Base-by-base conservation (phyloP, 1,140 invertebrate species). In the Geopemphigus sp. region DNA sequence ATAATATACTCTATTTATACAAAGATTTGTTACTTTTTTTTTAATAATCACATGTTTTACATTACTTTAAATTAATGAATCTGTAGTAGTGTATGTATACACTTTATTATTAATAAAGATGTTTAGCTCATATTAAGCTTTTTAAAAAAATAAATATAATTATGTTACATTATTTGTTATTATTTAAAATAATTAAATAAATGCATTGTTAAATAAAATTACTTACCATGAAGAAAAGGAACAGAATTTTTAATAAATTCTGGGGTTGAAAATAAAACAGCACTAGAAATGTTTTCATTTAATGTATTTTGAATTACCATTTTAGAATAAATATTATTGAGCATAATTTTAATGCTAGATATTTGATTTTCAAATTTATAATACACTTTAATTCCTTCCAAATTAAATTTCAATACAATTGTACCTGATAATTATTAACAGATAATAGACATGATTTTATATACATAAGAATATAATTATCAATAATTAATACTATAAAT, bases 211-310 rank as follows among this genome's bases (percentile, higher is more conserved):
- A 39, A 39, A 39, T 12, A 12, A 50, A 45, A 63, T 78, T 45
- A 78, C 74, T 61, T 78, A 78, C 74, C 57, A 26, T 78, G 45
- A 19, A 78, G 56, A 12, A 78, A 78, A 24, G 74, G 74, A 26
- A 63, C 8, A 50, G 32, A 22, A 22, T 63, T 61, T 45, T 63
- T 26, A 17, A 47, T 47, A 78, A 78, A 61, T 50, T 78, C 56
- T 26, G 14, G 32, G 6, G 74, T 78, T 50, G 74, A 78, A 1
- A 78, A 61, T 63, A 78, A 24, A 78, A 78, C 10, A 47, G 57
- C 57, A 78, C 57, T 78, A 63, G 5, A 11, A 45, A 6, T 29
- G 24, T 22, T 78, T 26, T 78, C 39, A 47, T 63, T 78, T 50
- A 59, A 32, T 32, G 53, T 11, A 45, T 12, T 50, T 22, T 78